Conservation (phyloP, 2,888 invertebrate species). For the Beris morrisii region DNA sequence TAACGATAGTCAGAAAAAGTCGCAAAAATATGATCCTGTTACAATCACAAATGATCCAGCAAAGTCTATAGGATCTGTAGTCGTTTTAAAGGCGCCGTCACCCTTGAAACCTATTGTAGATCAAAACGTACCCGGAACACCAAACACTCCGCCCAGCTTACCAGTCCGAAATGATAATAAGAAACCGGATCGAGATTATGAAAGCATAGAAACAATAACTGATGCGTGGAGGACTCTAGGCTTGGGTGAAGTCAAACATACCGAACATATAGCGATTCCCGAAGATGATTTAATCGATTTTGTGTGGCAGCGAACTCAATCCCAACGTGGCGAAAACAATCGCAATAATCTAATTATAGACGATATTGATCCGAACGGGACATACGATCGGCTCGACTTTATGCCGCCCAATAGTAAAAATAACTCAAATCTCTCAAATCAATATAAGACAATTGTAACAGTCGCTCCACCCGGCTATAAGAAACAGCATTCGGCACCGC, state of each 20-base stretch:
- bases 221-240: slow-evolving; percentile 84
- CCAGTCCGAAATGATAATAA: slow-evolving; percentile 48
- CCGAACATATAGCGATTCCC: slow-evolving; percentile 59
- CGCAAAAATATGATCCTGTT: slow-evolving; percentile 54
- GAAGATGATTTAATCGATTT: slow-evolving; percentile 55
- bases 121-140: slow-evolving; percentile 12
- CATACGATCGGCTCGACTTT: slow-evolving; percentile 80
- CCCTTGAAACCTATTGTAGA: slow-evolving; percentile 41
- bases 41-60: slow-evolving; percentile 48
- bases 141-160: slow-evolving; percentile 46
- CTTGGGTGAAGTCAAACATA: slow-evolving; percentile 71
- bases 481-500: slow-evolving; percentile 52
- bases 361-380: slow-evolving; percentile 42
- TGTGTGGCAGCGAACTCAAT: slow-evolving; percentile 55
- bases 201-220: slow-evolving; percentile 73
- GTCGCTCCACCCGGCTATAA: slow-evolving; percentile 58
- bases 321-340: slow-evolving; percentile 46
- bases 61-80: slow-evolving; percentile 11
- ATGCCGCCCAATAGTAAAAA: slow-evolving; percentile 76
- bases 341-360: slow-evolving; percentile 49
- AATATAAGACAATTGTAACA: slow-evolving; percentile 71
- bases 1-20: slow-evolving; percentile 53
- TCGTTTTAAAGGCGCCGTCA: slow-evolving; percentile 31
- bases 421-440: slow-evolving; percentile 59
- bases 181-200: slow-evolving; percentile 61